Base-by-base conservation (phyloP, 2,888 invertebrate species). In the Sclerodermus sp. region DNA sequence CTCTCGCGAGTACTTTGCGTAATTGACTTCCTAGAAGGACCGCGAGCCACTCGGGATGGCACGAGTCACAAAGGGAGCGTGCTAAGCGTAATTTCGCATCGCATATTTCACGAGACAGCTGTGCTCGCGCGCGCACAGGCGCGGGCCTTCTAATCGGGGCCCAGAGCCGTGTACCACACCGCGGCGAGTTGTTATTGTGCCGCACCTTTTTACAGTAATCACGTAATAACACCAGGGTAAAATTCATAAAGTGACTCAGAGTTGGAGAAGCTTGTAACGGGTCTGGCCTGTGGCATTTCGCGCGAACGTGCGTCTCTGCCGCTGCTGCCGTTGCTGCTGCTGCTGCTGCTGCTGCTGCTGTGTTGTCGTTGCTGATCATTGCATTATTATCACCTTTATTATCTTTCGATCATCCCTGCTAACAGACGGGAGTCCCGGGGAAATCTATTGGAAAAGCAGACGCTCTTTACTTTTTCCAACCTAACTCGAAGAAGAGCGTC, bases 11-110 rank as follows among this genome's bases (percentile, higher is more conserved):
- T 53, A 51, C 55, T 55, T 58, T 59, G 53, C 59, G 59, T 62
- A 62, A 62, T 62, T 62, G 59, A 55, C 59, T 62, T 62, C 59
- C 45, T 42, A 45, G 58, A 55, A 55, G 42, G 49, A 39, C 16
- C 42, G 34, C 29, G 41, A 16, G 41, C 51, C 12, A 16, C 42
- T 1, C 29, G 45, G 49, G 54, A 55, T 39, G 52, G 47, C 60
- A 49, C 60, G 39, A 51, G 50, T 17, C 49, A 49, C 57, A 60
- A 51, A 51, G 39, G 48, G 46, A 48, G 37, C 37, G 29, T 29
- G 34, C 39, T 34, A 18, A 16, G 52, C 29, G 52, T 40, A 51
- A 51, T 51, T 54, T 48, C 45, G 38, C 45, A 18, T 23, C 30
- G 41, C 32, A 46, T 8, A 23, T 23, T 23, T 23, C 23, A 23